Evolutionary conservation across 2,888 invertebrate species (phyloP), one percentile per base, ranked within the genome.

Genomic region (Tinea pellionella): DNA sequence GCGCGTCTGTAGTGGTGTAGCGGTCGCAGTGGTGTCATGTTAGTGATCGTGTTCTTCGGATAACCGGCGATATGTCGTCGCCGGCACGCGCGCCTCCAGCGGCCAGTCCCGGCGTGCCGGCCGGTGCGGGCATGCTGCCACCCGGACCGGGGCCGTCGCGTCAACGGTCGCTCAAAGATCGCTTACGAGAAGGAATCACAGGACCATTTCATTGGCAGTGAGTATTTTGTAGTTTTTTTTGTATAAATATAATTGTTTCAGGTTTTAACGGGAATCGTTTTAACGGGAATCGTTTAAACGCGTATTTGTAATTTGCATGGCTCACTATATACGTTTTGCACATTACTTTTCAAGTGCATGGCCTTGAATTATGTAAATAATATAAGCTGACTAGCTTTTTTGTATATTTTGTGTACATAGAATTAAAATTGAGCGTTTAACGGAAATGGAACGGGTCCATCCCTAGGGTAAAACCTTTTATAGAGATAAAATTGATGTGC

Each of bases 171-270:
- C 88, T 94, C 68, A 92, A 93, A 78, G 94, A 94, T 77, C 90
- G 94, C 61, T 90, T 94, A 60, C 89, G 93, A 75, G 94, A 94
- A 65, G 94, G 94, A 71, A 93, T 94, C 73, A 91, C 93, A 59
- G 92, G 93, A 78, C 92, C 92, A 70, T 92, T 94, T 76, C 90
- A 91, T 71, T 94, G 93, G 93, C 93, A 93, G 94, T 94, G 89
- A 94, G 93, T 93, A 74, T 64, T 6, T 53, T 53, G 15, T 47
- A 47, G 18, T 37, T 47, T 47, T 16, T 47, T 47, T 4, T 15
- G 15, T 4, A 15, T 15, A 47, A 47, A 6, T 47, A 15, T 6
- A n/a, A 16, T 47, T 47, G 9, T 15, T 47, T 47, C 16, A 47
- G 47, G 9, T 47, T 47, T 4, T 2, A 47, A 6, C 2, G 47